phyloP scores from a whole-genome alignment of 2,888 invertebrate species.

The Rotaria magnacalcarata region DNA sequence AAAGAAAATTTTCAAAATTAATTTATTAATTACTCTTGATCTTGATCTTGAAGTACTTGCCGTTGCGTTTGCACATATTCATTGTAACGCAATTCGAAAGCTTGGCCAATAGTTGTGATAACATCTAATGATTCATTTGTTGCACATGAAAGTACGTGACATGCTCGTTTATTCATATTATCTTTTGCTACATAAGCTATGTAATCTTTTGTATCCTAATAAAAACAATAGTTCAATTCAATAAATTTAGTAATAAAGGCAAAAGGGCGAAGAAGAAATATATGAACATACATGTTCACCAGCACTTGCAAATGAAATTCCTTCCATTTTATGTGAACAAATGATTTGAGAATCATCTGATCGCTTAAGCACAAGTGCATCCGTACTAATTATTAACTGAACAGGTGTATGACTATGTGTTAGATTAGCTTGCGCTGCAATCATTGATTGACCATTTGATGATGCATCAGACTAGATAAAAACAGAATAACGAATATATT shows the following conservation, averaged over 20 bases:
- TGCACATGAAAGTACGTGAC: constrained; percentile 90
- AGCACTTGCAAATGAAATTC: constrained; percentile 32
- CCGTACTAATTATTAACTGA: background rate
- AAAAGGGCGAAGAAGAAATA: background rate
- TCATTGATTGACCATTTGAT: background rate
- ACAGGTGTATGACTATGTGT: constrained; percentile 5
- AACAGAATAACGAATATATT: background rate
- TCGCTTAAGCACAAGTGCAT: constrained; percentile 5
- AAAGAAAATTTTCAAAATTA: background rate
- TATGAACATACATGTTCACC: constrained; percentile 11
- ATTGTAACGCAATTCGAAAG: constrained; percentile 45
- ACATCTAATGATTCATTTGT: constrained; percentile 85
- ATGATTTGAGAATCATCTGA: background rate
- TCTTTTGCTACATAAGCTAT: constrained; percentile 93
- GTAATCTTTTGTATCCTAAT: constrained; percentile 42
- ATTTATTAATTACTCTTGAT: background rate
- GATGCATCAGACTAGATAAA: background rate
- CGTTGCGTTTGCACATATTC: constrained; percentile 20
- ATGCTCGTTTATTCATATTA: constrained; percentile 63
- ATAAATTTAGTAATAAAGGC: too few species aligned
- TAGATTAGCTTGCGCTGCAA: background rate
- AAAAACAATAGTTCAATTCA: background rate
- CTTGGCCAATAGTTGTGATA: constrained; percentile 80
- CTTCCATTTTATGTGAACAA: constrained; percentile 32
- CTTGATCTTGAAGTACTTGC: background rate